A percentile compares a stretch with the other conserved stretches of the same genome.
These are phyloP conservation scores for Pangasius sanitwongsei DNA, from an alignment of 2,797 vertebrate genomes.

Conservation along the genomic window DNA sequence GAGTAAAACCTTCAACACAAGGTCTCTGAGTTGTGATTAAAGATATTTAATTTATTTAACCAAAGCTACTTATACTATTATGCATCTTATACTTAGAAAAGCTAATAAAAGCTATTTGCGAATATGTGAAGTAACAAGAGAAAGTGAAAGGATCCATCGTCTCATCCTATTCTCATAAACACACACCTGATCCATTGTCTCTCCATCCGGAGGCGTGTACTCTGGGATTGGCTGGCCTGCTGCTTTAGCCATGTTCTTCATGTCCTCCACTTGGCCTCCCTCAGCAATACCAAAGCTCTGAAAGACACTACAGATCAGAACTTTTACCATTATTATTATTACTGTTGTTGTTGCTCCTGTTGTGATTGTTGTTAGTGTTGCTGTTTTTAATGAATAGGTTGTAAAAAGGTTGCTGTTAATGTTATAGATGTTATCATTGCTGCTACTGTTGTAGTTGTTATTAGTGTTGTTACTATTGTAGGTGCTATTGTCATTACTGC, in stretches of 20 bases:
- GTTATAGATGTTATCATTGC: too few relatives aligned
- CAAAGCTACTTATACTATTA: neutral
- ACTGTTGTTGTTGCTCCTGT: neutral
- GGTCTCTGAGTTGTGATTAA: neutral
- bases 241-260: slow-evolving; percentile 84
- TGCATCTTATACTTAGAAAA: neutral
- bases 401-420: neutral
- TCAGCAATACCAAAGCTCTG: slow-evolving; percentile 89
- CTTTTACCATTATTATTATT: neutral
- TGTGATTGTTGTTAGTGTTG: neutral
- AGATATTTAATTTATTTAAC: neutral
- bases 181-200: slow-evolving; percentile 85
- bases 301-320: slow-evolving; percentile 30
- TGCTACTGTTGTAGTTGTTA: neutral
- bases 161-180: neutral
- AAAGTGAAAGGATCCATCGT: neutral
- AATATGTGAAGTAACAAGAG: neutral
- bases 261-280: slow-evolving; percentile 76
- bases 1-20: neutral
- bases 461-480: neutral
- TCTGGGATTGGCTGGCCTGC: slow-evolving; percentile 77
- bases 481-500: neutral
- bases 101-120: neutral
- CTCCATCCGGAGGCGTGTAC: slow-evolving; percentile 87
- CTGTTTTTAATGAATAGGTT: neutral